A percentile compares a stretch with the other conserved stretches of the same genome.
Evolutionary conservation across 2,113 vertebrate genomes (phyloP).

Genomic region (Hyperopisus bebe): DNA sequence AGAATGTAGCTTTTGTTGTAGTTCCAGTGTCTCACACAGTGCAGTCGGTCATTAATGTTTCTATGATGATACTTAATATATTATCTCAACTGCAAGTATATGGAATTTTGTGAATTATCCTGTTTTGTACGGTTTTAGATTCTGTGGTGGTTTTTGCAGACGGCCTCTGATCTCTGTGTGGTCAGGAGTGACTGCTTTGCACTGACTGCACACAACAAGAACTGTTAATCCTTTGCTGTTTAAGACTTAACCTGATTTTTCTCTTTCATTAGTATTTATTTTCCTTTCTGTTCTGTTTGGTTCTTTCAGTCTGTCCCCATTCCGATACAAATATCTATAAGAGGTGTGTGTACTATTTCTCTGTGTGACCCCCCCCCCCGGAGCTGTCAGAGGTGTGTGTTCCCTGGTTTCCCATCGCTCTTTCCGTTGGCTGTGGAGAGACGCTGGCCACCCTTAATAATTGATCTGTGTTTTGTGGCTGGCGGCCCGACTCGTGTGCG

Average conservation of each 20-base stretch:
- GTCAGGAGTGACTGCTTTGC: neutral
- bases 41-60: neutral
- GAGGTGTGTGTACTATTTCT: too few relatives aligned
- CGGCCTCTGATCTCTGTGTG: neutral
- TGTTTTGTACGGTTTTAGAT: neutral
- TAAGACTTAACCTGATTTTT: neutral
- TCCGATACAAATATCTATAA: neutral
- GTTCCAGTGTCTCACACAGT: neutral
- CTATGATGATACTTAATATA: neutral
- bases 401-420: neutral
- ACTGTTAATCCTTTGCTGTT: neutral
- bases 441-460: conserved; percentile 12
- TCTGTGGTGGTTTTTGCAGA: neutral
- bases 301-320: neutral
- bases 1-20: neutral
- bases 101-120: neutral
- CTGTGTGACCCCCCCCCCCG: too few relatives aligned
- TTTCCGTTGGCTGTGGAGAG: neutral
- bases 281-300: neutral
- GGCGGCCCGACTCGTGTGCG: neutral
- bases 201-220: neutral
- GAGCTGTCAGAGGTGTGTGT: neutral
- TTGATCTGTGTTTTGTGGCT: conserved; percentile 8
- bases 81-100: neutral
- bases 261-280: neutral